A percentile compares a stretch with the other conserved stretches of the same genome.
Conservation (phyloP, 2,113 vertebrate species). For the Panthera tigris region DNA sequence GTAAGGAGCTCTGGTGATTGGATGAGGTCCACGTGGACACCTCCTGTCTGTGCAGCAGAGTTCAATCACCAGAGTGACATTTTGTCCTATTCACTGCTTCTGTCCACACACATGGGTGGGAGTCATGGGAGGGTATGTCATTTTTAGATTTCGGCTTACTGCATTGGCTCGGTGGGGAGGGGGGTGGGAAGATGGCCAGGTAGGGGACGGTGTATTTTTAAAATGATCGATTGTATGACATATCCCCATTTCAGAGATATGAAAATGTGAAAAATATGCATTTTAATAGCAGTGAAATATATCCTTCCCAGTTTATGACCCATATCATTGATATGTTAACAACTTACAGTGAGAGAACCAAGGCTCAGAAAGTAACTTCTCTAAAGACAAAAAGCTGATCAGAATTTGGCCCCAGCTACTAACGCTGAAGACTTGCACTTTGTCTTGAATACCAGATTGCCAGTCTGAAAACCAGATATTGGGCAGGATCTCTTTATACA, state of each 20-base stretch:
- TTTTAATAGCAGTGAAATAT: background rate
- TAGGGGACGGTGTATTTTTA: background rate
- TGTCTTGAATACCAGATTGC: background rate
- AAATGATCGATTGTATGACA: background rate
- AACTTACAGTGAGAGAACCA: background rate
- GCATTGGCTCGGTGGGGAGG: background rate
- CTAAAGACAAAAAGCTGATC: background rate
- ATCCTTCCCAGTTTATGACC: background rate
- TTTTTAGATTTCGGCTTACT: background rate
- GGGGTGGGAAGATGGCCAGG: too few relatives aligned
- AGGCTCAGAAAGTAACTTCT: background rate
- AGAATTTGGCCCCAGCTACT: background rate
- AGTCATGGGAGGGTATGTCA: background rate
- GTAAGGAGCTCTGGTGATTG: background rate
- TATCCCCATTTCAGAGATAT: background rate
- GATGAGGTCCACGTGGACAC: background rate
- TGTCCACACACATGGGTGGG: rapidly evolving
- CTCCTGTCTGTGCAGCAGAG: background rate
- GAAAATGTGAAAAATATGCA: background rate
- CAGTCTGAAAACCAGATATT: rapidly evolving
- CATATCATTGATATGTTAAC: background rate
- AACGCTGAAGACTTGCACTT: background rate
- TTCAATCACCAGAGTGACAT: background rate
- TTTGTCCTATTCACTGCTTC: background rate
- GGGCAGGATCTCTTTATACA: rapidly evolving